Conservation (phyloP, 1,140 invertebrate genomes). For the Drosophila nebulosa region DNA sequence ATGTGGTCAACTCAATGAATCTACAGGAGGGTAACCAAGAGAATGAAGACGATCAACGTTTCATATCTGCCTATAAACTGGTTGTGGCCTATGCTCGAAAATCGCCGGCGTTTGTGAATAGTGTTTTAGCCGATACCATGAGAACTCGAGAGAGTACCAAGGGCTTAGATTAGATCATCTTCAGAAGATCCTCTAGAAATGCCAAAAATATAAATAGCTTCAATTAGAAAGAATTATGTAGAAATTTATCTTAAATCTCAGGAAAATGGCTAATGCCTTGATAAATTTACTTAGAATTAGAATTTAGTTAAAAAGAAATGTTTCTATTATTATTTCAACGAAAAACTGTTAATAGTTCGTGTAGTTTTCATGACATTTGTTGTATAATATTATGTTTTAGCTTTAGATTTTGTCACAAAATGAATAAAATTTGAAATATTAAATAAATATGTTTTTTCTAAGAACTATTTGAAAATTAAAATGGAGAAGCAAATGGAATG, state of each 20-base stretch:
- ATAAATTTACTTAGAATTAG: neutral
- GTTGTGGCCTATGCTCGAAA: conserved; percentile 83
- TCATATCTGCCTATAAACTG: conserved; percentile 82
- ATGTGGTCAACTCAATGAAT: conserved; percentile 82
- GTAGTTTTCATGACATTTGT: too few species aligned
- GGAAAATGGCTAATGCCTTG: neutral
- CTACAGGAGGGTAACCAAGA: conserved; percentile 66
- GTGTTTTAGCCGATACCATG: conserved; percentile 24
- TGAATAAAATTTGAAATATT: too few species aligned
- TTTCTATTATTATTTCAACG: too few species aligned
- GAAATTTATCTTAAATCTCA: neutral
- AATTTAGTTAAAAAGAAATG: too few species aligned
- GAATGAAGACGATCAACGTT: conserved; percentile 25
- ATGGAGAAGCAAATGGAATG: too few species aligned
- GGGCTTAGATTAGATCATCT: conserved; percentile 28
- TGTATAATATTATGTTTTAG: neutral
- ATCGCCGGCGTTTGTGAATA: conserved; percentile 81
- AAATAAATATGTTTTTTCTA: too few species aligned
- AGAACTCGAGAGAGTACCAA: conserved; percentile 7
- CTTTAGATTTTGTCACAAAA: too few species aligned
- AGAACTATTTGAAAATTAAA: too few species aligned
- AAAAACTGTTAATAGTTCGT: too few species aligned
- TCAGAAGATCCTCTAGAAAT: neutral
- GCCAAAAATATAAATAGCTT: neutral
- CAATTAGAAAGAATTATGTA: neutral